Base-by-base conservation (phyloP, 2,113 vertebrate genomes). In the Scatophagus argus region DNA sequence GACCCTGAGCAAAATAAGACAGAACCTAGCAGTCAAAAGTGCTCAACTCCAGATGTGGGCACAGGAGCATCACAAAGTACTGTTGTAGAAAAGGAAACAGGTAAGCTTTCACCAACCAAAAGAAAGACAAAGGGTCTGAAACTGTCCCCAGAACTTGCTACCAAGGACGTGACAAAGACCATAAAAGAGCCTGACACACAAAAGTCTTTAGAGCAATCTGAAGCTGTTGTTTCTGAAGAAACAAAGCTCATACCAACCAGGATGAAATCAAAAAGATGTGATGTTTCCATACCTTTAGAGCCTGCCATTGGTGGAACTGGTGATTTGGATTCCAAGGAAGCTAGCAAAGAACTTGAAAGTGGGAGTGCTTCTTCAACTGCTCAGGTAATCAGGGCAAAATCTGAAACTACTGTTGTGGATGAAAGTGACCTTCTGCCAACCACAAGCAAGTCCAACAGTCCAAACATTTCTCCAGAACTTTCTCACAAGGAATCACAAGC, bases 61-160 rank as follows among this genome's bases (percentile, higher is more conserved):
- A 34, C 6, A 51, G 17, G 16, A 65, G 6, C 17, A 31, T n/a
- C 4, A 39, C 5, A 69, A 51, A 32, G 0, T 49, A 36, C 44
- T 2, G 3, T 5, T 62, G 6, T 23, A n/a, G 62, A 43, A 17
- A 43, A 47, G 4, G 55, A 61, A 25, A 77, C 68, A 41, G 61
- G 39, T 12, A 21, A 44, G 19, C 3, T 69, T 43, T 81, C 77
- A 43, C 68, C 76, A 59, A 67, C 55, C 1, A 74, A 46, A 72
- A 46, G 29, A 64, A 75, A 32, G 8, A 55, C 79, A 19, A 69
- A 68, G 31, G 13, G 13, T 25, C 7, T 6, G 0, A 46, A 69
- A 19, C 0, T 0, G 39, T 54, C 38, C 0, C 27, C 25, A 54
- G 58, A 72, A 2, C 7, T 47, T n/a, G 0, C 8, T 34, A 1